Evolutionary conservation across 1,140 invertebrate genomes (phyloP), one percentile per base, ranked within the genome.

Genomic region (Pentalonia nigronervosa): DNA sequence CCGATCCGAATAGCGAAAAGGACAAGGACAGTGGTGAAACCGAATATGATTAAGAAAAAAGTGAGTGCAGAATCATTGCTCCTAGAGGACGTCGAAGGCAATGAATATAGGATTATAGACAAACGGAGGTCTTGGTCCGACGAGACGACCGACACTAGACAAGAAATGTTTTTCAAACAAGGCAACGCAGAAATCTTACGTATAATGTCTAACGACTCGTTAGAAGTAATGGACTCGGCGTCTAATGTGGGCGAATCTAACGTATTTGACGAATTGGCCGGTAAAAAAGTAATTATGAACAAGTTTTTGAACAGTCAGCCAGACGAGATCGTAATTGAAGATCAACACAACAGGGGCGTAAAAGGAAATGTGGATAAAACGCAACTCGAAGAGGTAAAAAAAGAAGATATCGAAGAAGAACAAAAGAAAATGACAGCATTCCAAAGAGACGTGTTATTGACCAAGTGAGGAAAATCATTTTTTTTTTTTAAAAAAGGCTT

Each of bases 221-320:
- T 90, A n/a, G 86, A 89, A 76, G 93, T 94, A 89, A 94, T 94
- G 94, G 94, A 94, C 93, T 94, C 94, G 94, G 94, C 94, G 91
- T 94, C 94, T 93, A 94, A 94, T 91, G 76, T 94, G 86, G 56
- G 94, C 60, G 93, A 94, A 91, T 93, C 94, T 91, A 94, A 91
- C 83, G 88, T 48, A 23, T 94, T 94, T 67, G 94, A 96, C 94
- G 96, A 96, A 20, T 96, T 96, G 94, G 97, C 96, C 94, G 97
- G 97, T 0, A 98, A 98, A 95, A 97, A 98, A 95, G 97, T 97
- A 94, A 95, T 98, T 9, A 96, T 98, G 96, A 96, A 97, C 94
- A 95, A 97, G 90, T 98, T 97, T 94, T 98, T 98, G 93, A 97
- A 97, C 94, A 97, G 98, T 95, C 97, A 98, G 94, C 96, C 67